A percentile compares a stretch with the other conserved stretches of the same genome.
Conservation (phyloP, 92 coral and sea anemone genomes). For the Zoanthus sociatus region DNA sequence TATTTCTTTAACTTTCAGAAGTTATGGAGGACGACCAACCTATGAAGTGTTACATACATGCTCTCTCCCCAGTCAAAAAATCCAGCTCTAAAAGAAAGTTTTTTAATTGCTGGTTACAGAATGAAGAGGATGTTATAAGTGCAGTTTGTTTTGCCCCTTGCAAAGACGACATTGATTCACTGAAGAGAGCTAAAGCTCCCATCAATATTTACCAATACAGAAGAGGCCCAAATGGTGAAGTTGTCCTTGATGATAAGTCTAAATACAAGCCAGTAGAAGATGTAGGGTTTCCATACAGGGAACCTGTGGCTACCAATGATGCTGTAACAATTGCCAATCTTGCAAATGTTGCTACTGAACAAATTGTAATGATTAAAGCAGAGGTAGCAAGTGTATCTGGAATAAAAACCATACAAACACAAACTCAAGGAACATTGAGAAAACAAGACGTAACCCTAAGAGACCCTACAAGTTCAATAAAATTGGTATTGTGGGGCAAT, state of each 20-base stretch:
- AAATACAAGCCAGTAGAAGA: not conserved
- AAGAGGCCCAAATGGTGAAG: not conserved
- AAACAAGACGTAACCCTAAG: not conserved
- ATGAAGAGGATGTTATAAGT: not conserved
- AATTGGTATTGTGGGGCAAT: not conserved
- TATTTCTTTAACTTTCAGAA: too few relatives aligned
- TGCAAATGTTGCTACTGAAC: not conserved
- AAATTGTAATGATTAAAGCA: not conserved
- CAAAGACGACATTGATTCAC: not conserved
- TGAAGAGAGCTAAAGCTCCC: slow-evolving; percentile 23
- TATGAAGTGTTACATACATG: slow-evolving; percentile 15
- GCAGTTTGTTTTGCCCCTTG: not conserved
- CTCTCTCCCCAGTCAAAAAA: slow-evolving; percentile 28
- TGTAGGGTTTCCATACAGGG: not conserved
- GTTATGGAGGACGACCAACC: too few relatives aligned
- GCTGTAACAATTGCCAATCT: not conserved
- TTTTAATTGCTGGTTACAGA: slow-evolving; percentile 8
- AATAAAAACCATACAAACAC: not conserved
- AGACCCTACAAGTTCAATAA: not conserved
- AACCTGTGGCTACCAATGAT: not conserved
- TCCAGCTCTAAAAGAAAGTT: slow-evolving; percentile 1
- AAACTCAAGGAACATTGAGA: not conserved
- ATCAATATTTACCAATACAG: slow-evolving; percentile 8
- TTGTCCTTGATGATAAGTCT: not conserved
- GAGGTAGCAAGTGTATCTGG: not conserved